Conservation (phyloP, 2,797 vertebrate genomes). For the Sebastes taczanowskii region DNA sequence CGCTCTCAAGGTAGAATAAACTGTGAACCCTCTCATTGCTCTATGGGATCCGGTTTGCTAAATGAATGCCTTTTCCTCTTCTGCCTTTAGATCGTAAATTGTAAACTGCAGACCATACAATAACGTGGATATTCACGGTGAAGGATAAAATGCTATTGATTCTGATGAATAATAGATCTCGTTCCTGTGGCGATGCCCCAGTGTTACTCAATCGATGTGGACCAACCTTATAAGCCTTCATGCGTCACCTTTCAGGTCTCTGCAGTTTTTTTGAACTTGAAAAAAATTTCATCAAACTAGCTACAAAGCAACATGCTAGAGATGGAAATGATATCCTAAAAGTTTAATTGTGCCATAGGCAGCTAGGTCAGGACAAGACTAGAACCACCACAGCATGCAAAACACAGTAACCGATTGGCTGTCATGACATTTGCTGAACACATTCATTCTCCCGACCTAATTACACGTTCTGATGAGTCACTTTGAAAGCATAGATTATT, state of each 20-base stretch:
- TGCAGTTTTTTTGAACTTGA: background rate
- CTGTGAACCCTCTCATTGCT: background rate
- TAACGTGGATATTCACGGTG: background rate
- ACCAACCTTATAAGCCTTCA: background rate
- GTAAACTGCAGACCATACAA: background rate
- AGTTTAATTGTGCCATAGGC: too few relatives aligned
- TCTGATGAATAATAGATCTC: background rate
- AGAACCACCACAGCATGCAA: background rate
- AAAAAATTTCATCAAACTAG: background rate
- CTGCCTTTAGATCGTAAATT: background rate
- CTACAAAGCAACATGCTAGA: background rate
- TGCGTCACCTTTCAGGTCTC: background rate
- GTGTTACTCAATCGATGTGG: background rate
- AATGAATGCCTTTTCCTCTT: background rate
- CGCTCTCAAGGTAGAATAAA: background rate
- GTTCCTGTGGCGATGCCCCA: background rate
- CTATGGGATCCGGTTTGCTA: background rate
- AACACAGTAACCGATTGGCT: background rate
- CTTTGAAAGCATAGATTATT: background rate
- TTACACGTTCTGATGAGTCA: background rate
- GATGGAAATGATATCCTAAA: background rate
- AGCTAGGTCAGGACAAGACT: background rate
- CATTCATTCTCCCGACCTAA: background rate
- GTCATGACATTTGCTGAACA: background rate
- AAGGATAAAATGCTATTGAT: background rate